Percentiles rank a stretch among this genome's conserved stretches.
Conservation (phyloP, 2,113 vertebrate genomes). For the Dicaeum eximium region DNA sequence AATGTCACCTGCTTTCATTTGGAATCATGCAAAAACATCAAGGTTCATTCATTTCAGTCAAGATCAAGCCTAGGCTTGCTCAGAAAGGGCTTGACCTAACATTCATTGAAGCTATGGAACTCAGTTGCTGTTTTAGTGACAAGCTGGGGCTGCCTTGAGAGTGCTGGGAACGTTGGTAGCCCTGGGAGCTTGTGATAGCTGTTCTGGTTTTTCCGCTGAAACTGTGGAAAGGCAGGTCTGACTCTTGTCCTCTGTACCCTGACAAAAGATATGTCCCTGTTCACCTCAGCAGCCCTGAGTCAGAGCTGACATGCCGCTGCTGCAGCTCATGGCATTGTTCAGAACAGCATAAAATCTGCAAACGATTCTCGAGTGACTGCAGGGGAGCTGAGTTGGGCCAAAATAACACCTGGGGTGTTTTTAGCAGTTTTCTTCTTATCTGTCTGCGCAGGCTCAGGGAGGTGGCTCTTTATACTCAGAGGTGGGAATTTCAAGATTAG, state of each 20-base stretch:
- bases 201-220: not conserved
- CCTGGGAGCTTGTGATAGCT: not conserved
- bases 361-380: not conserved
- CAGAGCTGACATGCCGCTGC: not conserved
- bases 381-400: not conserved
- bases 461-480: not conserved
- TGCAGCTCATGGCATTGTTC: not conserved
- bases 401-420: not conserved
- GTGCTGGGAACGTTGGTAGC: not conserved
- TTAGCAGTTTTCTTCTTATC: not conserved
- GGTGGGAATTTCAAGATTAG: not conserved
- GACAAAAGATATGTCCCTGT: not conserved
- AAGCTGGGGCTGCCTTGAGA: not conserved
- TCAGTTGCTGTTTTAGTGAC: not conserved
- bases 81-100: slow-evolving; percentile 1
- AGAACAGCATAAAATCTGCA: not conserved
- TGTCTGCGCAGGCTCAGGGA: fast-evolving
- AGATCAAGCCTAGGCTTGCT: not conserved
- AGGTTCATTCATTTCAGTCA: not conserved
- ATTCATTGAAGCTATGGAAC: not conserved
- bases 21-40: slow-evolving; percentile 3
- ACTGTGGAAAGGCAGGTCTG: not conserved
- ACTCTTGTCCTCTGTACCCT: not conserved
- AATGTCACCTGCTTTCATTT: slow-evolving; percentile 7
- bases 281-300: not conserved